A percentile compares a stretch with the other conserved stretches of the same genome.
Evolutionary conservation across 2,113 vertebrate genomes (phyloP).

Genomic region (Gambusia affinis): DNA sequence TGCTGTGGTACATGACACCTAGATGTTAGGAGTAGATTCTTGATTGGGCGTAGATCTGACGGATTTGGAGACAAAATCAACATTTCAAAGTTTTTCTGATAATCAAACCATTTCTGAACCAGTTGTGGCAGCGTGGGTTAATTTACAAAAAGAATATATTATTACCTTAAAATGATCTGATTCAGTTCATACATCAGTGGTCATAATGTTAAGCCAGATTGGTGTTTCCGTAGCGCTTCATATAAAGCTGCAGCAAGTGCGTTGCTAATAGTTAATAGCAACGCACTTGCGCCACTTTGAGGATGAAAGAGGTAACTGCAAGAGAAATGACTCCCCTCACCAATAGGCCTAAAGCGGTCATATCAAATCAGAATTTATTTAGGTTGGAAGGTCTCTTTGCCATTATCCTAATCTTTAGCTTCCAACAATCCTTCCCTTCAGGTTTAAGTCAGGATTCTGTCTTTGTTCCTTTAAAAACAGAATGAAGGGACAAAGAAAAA

Average conservation of each 20-base stretch:
- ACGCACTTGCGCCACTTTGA: conserved; percentile 22
- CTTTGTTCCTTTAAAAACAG: neutral
- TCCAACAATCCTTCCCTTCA: neutral
- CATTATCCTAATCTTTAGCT: neutral
- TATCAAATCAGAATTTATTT: too few relatives aligned
- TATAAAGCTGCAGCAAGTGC: too few relatives aligned
- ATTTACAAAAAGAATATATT: too few relatives aligned
- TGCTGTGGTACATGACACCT: neutral
- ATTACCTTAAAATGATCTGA: neutral
- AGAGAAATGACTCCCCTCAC: neutral
- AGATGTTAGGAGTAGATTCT: neutral
- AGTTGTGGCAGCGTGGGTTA: neutral
- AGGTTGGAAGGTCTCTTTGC: neutral
- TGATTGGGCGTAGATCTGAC: neutral
- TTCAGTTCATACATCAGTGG: neutral
- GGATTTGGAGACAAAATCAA: neutral
- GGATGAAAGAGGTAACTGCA: conserved; percentile 27
- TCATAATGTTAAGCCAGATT: neutral
- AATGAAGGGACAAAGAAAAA: too few relatives aligned
- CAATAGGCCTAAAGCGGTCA: too few relatives aligned
- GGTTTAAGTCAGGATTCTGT: neutral
- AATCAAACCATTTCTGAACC: neutral
- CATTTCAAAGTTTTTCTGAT: neutral
- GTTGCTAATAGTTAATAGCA: neutral
- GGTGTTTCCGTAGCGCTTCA: neutral